Conservation (phyloP, 23 tunicate species). For the Diplosoma virens region DNA sequence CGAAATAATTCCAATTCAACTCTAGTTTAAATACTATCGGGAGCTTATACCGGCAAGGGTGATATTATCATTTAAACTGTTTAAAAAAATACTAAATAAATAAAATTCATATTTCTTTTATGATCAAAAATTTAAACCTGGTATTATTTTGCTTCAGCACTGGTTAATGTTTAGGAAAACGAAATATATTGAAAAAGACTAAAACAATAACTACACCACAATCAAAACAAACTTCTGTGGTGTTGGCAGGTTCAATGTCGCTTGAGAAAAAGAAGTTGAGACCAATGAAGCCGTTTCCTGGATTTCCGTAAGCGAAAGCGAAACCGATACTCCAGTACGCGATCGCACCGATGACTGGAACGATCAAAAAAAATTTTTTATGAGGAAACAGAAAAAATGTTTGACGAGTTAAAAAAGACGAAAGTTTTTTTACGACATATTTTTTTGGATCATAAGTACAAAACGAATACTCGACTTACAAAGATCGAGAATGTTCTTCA, state of each 20-base stretch:
- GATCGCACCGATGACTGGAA: constrained; percentile 68
- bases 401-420: not conserved
- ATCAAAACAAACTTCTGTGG: not conserved
- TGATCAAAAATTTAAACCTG: too few species aligned
- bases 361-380: not conserved
- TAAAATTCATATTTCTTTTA: too few species aligned
- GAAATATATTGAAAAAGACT: too few species aligned
- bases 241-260: not conserved
- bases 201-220: too few species aligned
- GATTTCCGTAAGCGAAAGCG: constrained; percentile 87
- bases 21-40: too few species aligned
- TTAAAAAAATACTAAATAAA: too few species aligned
- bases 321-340: constrained; percentile 87
- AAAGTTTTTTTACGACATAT: not conserved
- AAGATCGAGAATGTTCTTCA: constrained; percentile 77
- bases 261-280: constrained; percentile 59
- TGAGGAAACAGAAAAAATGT: not conserved
- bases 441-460: not conserved
- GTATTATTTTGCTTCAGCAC: too few species aligned
- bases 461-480: constrained; percentile 40
- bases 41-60: too few species aligned
- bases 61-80: too few species aligned
- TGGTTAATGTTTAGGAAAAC: too few species aligned
- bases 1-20: too few species aligned
- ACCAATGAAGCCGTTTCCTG: constrained; percentile 85